Evolutionary conservation across 2,888 invertebrate genomes (phyloP), one percentile per base, ranked within the genome.

Genomic region (Ophion obscuratus): DNA sequence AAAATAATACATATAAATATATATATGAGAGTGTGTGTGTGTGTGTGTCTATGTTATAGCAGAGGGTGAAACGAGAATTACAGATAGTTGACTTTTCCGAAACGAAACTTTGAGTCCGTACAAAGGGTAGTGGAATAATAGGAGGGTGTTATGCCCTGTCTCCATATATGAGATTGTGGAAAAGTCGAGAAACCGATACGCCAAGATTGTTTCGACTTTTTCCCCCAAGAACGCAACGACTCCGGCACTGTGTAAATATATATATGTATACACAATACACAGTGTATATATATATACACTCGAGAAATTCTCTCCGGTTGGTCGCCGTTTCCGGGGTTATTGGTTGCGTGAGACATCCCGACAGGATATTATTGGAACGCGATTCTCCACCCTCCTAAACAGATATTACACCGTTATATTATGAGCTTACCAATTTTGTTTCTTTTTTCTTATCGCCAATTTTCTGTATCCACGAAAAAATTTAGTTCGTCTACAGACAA

Each of bases 171-270:
- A 66, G 27, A 57, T 59, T 27, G 79, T 64, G 20, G 24, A 61
- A 77, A 84, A 81, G 71, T 73, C 73, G 47, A 68, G 68, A 74
- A 85, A 47, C 81, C 68, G 78, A 78, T 81, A 81, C 74, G 62
- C 77, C 74, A 57, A 74, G 81, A 81, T 78, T 81, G 81, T 81
- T 84, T 81, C 73, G 73, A 77, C 47, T 73, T 81, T 76, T 64
- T 20, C 9, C 14, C 24, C 31, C 76, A 6, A 53, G 17, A 57
- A 68, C 24, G n/a, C 44, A 40, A 11, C 67, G 36, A 67, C 31
- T 53, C 64, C n/a, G 14, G 20, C 66, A 76, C 66, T 76, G 14
- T 75, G 44, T 59, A 24, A 27, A 75, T 36, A 36, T 61, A 27
- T n/a, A 44, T 47, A 70, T 61, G 24, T 24, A 24, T n/a, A n/a